Base-by-base conservation (phyloP, 2,888 invertebrate species). In the Drosophila rubida region DNA sequence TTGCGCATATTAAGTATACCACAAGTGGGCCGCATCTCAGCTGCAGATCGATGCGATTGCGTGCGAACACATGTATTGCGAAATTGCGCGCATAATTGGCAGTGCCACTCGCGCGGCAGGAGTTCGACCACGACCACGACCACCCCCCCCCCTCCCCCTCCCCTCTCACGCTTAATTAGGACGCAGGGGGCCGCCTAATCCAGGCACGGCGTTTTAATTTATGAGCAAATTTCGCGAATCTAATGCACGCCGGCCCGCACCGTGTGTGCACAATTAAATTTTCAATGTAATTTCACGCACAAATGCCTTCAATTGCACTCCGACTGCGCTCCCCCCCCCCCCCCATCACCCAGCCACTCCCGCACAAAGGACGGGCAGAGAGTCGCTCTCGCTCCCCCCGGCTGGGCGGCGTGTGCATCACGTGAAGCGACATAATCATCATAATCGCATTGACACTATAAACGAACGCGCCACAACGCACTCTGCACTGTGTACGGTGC, bases 271-370 rank as follows among this genome's bases (percentile, higher is more conserved):
- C 82, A 75, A 82, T 82, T 85, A 82, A 85, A 82, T 85, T 82
- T 85, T 71, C 80, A 85, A 82, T 85, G 82, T 85, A 82, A 82
- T 82, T 82, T 82, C 83, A 82, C 78, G 82, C 85, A 53, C 82
- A 82, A 82, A 80, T 82, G 80, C 78, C 83, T 80, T 62, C 72
- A 81, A 84, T 70, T 74, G 81, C 74, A 69, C 41, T 22, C 45
- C 45, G 30, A 53, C 4, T 16, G n/a, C n/a, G n/a, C n/a, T n/a
- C n/a, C n/a, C n/a, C n/a, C n/a, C n/a, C n/a, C n/a, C n/a, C n/a
- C n/a, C n/a, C n/a, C n/a, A n/a, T n/a, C n/a, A n/a, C n/a, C n/a
- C n/a, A n/a, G n/a, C n/a, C n/a, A n/a, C n/a, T n/a, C n/a, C n/a
- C n/a, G n/a, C n/a, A n/a, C n/a, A n/a, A 11, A 2, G 3, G 16